These are phyloP conservation scores for Tribolium freemani DNA, from an alignment of 2,888 invertebrate genomes.

Conservation along the genomic window DNA sequence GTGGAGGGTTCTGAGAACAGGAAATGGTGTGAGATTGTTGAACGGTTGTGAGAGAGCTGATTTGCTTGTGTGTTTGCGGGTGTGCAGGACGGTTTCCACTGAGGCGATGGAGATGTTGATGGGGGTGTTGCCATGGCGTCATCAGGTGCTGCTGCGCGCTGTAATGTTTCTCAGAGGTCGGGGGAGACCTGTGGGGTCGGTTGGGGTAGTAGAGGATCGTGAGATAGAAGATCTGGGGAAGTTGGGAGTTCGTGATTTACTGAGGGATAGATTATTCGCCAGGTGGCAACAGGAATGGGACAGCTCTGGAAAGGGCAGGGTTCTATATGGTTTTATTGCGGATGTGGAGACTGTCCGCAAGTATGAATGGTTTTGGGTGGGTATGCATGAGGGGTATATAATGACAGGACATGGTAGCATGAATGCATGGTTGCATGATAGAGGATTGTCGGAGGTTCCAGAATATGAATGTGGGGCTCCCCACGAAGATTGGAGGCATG, in stretches of 20 bases:
- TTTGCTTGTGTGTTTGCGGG: background rate
- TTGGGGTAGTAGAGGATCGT: background rate
- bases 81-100: conserved; percentile 29
- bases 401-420: background rate
- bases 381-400: background rate
- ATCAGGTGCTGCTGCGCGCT: background rate
- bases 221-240: background rate
- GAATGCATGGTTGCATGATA: background rate
- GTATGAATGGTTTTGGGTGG: background rate
- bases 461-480: background rate
- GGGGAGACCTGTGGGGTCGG: background rate
- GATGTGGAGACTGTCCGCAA: background rate
- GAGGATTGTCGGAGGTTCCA: background rate
- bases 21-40: background rate
- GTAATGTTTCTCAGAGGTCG: background rate
- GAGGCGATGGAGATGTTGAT: conserved; percentile 24
- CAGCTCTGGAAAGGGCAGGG: background rate
- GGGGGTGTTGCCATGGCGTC: conserved; percentile 15
- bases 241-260: background rate
- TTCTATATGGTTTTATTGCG: background rate
- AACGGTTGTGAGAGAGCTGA: background rate
- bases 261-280: background rate
- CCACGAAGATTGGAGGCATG: background rate
- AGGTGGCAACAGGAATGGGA: background rate
- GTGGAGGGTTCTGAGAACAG: background rate